phyloP scores from a whole-genome alignment of 2,113 vertebrate genomes.

The Forbesichthys agassizii region DNA sequence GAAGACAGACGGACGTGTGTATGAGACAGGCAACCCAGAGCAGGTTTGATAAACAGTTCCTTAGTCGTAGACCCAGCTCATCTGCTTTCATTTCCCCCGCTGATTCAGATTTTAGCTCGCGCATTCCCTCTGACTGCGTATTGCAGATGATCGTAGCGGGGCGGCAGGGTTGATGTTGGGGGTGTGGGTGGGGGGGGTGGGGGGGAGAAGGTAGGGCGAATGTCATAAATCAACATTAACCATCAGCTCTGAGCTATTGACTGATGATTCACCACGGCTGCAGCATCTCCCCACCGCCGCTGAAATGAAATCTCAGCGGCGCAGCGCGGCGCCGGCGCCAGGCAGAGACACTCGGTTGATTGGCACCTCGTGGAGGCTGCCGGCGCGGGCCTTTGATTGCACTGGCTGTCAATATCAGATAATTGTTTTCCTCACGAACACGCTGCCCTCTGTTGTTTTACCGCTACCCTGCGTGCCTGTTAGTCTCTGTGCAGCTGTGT shows the following conservation, averaged over 20 bases:
- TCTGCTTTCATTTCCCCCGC: too few species aligned
- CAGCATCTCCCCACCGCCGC: conserved; percentile 65
- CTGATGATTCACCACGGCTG: conserved; percentile 70
- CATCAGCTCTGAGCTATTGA: conserved; percentile 75
- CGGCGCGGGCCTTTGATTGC: conserved; percentile 76
- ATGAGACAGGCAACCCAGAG: conserved; percentile 16
- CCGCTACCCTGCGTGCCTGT: not conserved
- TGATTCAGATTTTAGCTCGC: conserved; percentile 11
- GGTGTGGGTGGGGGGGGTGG: not conserved
- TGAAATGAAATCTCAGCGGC: conserved; percentile 73
- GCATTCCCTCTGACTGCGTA: conserved; percentile 16
- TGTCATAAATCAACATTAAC: conserved; percentile 77
- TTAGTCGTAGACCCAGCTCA: not conserved
- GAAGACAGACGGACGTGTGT: conserved; percentile 17
- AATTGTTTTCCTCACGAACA: conserved; percentile 72
- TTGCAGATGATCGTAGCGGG: conserved; percentile 36
- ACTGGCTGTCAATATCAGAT: conserved; percentile 71
- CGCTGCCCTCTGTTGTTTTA: conserved; percentile 32
- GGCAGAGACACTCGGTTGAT: conserved; percentile 75
- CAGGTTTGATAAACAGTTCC: conserved; percentile 5
- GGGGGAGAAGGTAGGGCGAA: conserved; percentile 45
- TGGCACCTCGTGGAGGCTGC: conserved; percentile 78
- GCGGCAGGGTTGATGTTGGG: conserved; percentile 3
- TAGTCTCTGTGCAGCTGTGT: not conserved
- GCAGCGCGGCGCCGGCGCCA: conserved; percentile 41